Base-by-base conservation (phyloP, 2,113 vertebrate species). In the Calypte anna region DNA sequence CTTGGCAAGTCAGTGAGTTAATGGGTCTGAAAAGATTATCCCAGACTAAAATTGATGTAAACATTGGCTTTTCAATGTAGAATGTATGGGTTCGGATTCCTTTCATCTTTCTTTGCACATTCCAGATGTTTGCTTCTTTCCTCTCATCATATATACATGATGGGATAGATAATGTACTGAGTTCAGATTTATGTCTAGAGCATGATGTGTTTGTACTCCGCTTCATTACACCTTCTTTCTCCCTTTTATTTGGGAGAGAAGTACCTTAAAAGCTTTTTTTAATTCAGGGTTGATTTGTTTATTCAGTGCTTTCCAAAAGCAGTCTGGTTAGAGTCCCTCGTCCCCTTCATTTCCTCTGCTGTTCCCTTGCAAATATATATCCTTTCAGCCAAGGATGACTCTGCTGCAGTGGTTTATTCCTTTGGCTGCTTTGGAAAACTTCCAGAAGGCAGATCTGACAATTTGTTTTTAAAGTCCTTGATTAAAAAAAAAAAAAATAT, bases 1-100 rank as follows among this genome's bases (percentile, higher is more conserved):
- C 87, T 94, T 93, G 82, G 96, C 91, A 94, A 96, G 72, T 87
- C 88, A 96, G 94, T 77, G 79, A 94, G 91, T 86, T 97, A 97
- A 97, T 96, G 89, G 94, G 66, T 79, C 92, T 91, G 77, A 87
- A 95, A 96, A 96, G 89, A 96, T 95, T 93, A 85, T 81, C 80
- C 74, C 94, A 84, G 88, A 72, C 79, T 74, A 92, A 92, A 96
- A 95, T 19, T 53, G 85, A 82, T 87, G 94, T 95, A 97, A 97
- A 97, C 94, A 96, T 86, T 95, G 83, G 74, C 62, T 48, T 93
- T 95, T 95, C 86, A 70, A 36, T 94, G 90, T 55, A 51, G 88
- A 91, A 88, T 0, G 40, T 80, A 93, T 84, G 69, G 64, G 18
- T n/a, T 90, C 74, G 69, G 48, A 36, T 89, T 86, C 77, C 95